Evolutionary conservation across 2,113 vertebrate species (phyloP).

Genomic region (Zosterops borbonicus): DNA sequence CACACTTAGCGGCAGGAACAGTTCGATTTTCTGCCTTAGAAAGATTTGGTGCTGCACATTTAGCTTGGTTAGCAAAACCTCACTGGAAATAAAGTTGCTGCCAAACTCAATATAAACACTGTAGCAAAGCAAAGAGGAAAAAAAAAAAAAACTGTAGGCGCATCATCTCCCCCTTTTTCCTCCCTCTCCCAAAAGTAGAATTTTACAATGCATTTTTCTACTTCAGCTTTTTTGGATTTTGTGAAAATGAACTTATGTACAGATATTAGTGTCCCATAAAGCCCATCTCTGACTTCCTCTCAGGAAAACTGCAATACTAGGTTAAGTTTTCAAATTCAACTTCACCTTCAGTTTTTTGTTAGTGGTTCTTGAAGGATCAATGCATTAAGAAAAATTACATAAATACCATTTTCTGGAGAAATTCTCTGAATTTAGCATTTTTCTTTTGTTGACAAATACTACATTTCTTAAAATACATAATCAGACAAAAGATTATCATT

Average conservation of each 20-base stretch:
- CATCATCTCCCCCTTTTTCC: not conserved
- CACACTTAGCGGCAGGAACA: not conserved
- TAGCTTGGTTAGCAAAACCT: conserved; percentile 56
- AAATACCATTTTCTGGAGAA: not conserved
- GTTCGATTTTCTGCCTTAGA: conserved; percentile 61
- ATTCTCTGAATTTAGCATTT: not conserved
- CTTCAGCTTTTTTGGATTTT: conserved; percentile 32
- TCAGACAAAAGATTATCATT: not conserved
- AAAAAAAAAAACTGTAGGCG: not conserved
- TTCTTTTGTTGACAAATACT: not conserved
- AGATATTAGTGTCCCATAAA: not conserved
- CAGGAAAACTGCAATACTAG: not conserved
- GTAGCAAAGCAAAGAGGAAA: not conserved
- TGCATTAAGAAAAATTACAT: not conserved
- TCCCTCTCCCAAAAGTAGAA: not conserved
- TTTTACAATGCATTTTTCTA: not conserved
- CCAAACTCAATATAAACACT: conserved; percentile 47
- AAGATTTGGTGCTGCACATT: conserved; percentile 56
- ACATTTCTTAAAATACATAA: not conserved
- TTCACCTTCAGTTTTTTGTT: not conserved
- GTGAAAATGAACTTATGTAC: not conserved
- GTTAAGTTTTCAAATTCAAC: conserved; percentile 21
- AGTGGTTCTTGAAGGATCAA: not conserved
- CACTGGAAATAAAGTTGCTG: not conserved
- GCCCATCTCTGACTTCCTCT: not conserved